Conservation (phyloP, 2,888 invertebrate genomes). For the Eupithecia subfuscata region DNA sequence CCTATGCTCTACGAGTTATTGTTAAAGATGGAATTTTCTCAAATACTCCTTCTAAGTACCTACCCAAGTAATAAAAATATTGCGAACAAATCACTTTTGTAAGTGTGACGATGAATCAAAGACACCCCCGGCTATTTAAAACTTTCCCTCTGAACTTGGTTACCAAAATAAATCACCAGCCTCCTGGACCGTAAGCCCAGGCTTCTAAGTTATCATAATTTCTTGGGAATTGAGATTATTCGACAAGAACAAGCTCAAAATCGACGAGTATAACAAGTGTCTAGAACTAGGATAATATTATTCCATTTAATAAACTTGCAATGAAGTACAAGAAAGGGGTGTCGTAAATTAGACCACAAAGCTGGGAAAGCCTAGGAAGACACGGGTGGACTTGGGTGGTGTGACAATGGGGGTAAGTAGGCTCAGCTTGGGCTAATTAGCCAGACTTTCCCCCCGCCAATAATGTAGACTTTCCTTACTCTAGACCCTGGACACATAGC, state of each 20-base stretch:
- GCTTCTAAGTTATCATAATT: conserved; percentile 36
- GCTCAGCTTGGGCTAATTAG: conserved; percentile 28
- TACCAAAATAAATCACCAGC: conserved; percentile 38
- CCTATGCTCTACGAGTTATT: not conserved
- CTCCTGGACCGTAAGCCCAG: conserved; percentile 31
- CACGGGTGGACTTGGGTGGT: conserved; percentile 34
- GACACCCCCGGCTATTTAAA: conserved; percentile 23
- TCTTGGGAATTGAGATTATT: conserved; percentile 26
- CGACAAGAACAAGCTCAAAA: conserved; percentile 11
- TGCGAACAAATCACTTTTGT: conserved; percentile 11
- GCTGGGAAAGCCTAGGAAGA: conserved; percentile 47
- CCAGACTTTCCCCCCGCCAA: conserved; percentile 22
- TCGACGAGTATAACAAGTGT: conserved; percentile 15
- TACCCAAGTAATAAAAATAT: conserved; percentile 2
- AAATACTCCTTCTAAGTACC: not conserved
- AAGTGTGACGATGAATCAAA: conserved; percentile 25
- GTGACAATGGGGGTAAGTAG: conserved; percentile 10
- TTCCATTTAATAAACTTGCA: conserved; percentile 59
- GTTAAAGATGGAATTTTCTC: not conserved
- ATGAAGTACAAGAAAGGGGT: conserved; percentile 61
- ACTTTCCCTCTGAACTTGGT: conserved; percentile 27
- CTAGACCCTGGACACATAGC: conserved; percentile 13
- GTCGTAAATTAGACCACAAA: conserved; percentile 57
- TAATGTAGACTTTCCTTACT: conserved; percentile 25
- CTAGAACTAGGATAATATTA: conserved; percentile 54